Evolutionary conservation across 1,140 invertebrate genomes (phyloP), one percentile per base, ranked within the genome.

Genomic region (Mycetomoellerius zeteki): DNA sequence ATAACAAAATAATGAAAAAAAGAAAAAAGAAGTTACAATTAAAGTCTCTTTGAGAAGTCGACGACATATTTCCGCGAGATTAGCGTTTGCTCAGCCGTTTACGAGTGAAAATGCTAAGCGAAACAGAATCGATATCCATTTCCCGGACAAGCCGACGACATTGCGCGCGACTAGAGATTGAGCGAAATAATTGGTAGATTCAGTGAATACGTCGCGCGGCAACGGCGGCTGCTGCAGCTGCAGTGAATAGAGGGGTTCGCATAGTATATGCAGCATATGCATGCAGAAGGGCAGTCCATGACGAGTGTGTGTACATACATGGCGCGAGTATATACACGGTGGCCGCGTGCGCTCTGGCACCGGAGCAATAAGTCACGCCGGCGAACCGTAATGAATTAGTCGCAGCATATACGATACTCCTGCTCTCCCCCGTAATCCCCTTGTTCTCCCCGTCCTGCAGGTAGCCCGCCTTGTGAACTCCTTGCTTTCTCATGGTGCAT

Each of bases 121-220:
- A 60, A 47, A 30, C 19, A 24, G 16, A 69, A 60, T 50, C 80
- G 72, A 84, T 3, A 14, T n/a, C 65, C 24, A 58, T 73, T 50
- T 50, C 10, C 64, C 30, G 52, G 37, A 73, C 75, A 62, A 84
- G 27, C 54, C 54, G 52, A 60, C 54, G 69, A 84, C 69, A 73
- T 75, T 37, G 80, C 78, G 52, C 67, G 80, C 43, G 64, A 54
- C 54, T 86, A 72, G 82, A 86, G 87, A 82, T 89, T 52, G 76
- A 77, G 69, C 85, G 69, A 90, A 88, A 89, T 89, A 91, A 90
- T 90, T 90, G 88, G 81, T 89, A 86, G 85, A 88, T 88, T 88
- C 82, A 88, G 64, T 27, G 72, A 86, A 88, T 89, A 85, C 89
- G 80, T 69, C 69, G 84, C 87, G 88, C 88, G 88, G 65, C 86